Evolutionary conservation across 2,888 invertebrate genomes (phyloP).

Genomic region (Sabatieria punctata): DNA sequence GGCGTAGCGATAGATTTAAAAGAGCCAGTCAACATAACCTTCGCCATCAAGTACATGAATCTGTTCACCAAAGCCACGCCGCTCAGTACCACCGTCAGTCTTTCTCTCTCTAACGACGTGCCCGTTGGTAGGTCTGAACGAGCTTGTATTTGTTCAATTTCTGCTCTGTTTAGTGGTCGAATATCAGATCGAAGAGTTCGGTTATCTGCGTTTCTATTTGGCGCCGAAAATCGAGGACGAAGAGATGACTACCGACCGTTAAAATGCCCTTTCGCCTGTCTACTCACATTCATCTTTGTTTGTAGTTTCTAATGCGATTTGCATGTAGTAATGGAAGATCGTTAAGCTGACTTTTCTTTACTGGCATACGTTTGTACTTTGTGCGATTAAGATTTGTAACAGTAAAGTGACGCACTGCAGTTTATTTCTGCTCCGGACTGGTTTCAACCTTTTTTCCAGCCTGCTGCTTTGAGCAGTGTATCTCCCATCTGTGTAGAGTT

Average conservation of each 20-base stretch:
- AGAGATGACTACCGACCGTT: slow-evolving; percentile 37
- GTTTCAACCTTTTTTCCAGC: no score
- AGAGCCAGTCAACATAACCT: slow-evolving; percentile 86
- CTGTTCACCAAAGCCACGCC: slow-evolving; percentile 95
- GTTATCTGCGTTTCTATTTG: slow-evolving; percentile 86
- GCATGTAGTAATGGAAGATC: no score
- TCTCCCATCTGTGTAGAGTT: no score
- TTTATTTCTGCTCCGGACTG: no score
- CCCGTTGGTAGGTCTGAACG: slow-evolving; percentile 53
- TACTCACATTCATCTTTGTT: no score
- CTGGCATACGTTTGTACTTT: no score
- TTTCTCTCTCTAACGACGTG: slow-evolving; percentile 89
- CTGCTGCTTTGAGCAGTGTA: no score
- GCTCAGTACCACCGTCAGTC: slow-evolving; percentile 53
- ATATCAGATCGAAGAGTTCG: slow-evolving; percentile 71
- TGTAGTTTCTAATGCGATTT: no score
- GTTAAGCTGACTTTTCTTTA: no score
- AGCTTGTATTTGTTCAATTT: neutral
- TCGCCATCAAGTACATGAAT: slow-evolving; percentile 73
- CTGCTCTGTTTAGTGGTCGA: slow-evolving; percentile 55
- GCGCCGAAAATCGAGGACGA: slow-evolving; percentile 99
- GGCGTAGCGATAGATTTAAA: slow-evolving; percentile 89
- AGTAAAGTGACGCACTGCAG: no score
- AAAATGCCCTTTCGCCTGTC: no score
- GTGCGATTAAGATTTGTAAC: no score